phyloP scores from a whole-genome alignment of 2,113 vertebrate species.

The Zosterops borbonicus region DNA sequence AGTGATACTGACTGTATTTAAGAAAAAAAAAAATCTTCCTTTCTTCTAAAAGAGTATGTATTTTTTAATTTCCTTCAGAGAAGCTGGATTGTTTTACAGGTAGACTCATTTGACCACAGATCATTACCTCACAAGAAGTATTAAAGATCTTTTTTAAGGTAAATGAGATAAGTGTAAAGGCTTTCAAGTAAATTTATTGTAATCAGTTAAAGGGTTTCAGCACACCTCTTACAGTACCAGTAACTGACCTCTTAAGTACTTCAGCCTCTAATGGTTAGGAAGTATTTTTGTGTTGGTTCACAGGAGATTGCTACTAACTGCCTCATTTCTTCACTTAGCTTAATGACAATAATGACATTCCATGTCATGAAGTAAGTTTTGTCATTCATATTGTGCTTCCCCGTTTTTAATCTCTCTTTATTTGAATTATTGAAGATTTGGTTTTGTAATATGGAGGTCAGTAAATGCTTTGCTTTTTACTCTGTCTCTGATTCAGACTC shows the following conservation, averaged over 20 bases:
- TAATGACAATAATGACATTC: slow-evolving; percentile 57
- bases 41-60: slow-evolving; percentile 33
- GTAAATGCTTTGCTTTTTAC: background rate
- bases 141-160: slow-evolving; percentile 81
- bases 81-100: slow-evolving; percentile 74
- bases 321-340: slow-evolving; percentile 66
- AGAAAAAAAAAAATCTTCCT: background rate
- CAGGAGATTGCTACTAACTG: slow-evolving; percentile 24
- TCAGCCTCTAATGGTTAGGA: slow-evolving; percentile 50
- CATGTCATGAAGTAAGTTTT: slow-evolving; percentile 20
- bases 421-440: background rate
- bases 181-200: slow-evolving; percentile 65
- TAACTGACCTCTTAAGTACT: slow-evolving; percentile 72
- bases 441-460: background rate
- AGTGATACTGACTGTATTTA: background rate
- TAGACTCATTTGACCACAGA: slow-evolving; percentile 72
- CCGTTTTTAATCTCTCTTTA: background rate
- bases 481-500: background rate
- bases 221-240: slow-evolving; percentile 38
- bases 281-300: slow-evolving; percentile 29
- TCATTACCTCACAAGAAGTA: slow-evolving; percentile 68
- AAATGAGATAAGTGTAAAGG: slow-evolving; percentile 80
- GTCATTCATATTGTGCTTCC: background rate
- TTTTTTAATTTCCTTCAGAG: slow-evolving; percentile 75
- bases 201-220: slow-evolving; percentile 38